Evolutionary conservation across 2,888 invertebrate species (phyloP).

Genomic region (Metalampra italica): DNA sequence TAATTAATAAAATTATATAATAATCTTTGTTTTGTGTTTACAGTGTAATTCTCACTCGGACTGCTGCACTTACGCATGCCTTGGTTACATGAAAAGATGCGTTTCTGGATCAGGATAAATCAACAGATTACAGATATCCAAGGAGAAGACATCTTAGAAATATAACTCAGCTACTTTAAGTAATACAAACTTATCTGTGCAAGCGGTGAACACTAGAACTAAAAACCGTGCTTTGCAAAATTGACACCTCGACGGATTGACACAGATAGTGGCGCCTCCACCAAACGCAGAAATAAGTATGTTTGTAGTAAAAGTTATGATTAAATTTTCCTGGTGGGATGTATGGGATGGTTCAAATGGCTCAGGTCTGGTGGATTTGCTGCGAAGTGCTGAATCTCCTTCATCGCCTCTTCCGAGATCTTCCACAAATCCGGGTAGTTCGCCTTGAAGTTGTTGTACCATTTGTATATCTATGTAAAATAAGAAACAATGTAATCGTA

Average conservation of each 20-base stretch:
- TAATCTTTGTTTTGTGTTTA: conserved; percentile 10
- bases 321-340: conserved; percentile 79
- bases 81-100: conserved; percentile 51
- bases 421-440: conserved; percentile 84
- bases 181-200: too few species aligned
- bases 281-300: too few species aligned
- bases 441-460: conserved; percentile 85
- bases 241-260: too few species aligned
- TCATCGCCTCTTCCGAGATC: conserved; percentile 83
- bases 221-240: too few species aligned
- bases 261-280: too few species aligned
- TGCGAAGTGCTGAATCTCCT: conserved; percentile 82
- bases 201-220: too few species aligned
- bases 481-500: conserved; percentile 4
- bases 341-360: conserved; percentile 84
- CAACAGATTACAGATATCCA: neutral
- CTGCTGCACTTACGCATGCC: conserved; percentile 51
- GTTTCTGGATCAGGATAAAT: conserved; percentile 32
- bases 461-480: conserved; percentile 68
- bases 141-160: too few species aligned
- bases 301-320: too few species aligned
- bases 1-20: too few species aligned
- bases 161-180: too few species aligned
- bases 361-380: conserved; percentile 86
- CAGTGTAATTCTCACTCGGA: conserved; percentile 51